Conservation (phyloP, 2,888 invertebrate genomes). For the Tupiocoris notatus region DNA sequence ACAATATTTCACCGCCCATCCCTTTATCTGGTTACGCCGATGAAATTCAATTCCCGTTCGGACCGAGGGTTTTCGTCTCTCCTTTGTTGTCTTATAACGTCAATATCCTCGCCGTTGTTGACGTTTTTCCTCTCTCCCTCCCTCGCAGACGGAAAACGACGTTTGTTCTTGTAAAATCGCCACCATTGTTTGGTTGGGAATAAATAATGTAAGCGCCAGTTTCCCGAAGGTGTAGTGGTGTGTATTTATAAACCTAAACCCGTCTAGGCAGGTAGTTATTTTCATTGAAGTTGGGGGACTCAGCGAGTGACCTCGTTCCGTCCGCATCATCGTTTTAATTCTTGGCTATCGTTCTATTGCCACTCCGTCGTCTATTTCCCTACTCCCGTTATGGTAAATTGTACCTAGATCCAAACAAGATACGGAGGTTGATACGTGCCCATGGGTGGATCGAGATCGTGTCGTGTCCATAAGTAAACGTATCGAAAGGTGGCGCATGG, state of each 20-base stretch:
- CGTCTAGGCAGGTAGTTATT: conserved; percentile 30
- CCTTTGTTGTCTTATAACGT: background rate
- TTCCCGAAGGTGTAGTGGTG: conserved; percentile 1
- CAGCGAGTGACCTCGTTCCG: conserved; percentile 34
- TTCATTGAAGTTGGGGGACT: conserved; percentile 34
- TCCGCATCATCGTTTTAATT: conserved; percentile 24
- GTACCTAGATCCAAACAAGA: no score
- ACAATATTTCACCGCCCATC: no score
- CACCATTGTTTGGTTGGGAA: background rate
- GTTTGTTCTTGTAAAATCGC: background rate
- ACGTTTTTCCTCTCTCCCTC: background rate
- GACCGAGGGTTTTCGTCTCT: background rate
- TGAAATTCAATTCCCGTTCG: background rate
- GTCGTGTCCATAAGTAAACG: no score
- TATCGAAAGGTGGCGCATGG: no score
- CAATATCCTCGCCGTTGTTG: background rate
- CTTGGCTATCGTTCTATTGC: background rate
- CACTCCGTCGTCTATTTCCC: background rate
- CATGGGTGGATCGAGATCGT: no score
- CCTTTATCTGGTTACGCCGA: background rate
- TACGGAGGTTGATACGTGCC: no score
- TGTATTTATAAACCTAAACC: conserved; percentile 17
- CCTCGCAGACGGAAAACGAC: background rate
- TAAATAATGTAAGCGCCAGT: background rate
- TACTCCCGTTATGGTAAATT: no score